phyloP scores from a whole-genome alignment of 2,113 vertebrate genomes.

The Rhipidura dahli region DNA sequence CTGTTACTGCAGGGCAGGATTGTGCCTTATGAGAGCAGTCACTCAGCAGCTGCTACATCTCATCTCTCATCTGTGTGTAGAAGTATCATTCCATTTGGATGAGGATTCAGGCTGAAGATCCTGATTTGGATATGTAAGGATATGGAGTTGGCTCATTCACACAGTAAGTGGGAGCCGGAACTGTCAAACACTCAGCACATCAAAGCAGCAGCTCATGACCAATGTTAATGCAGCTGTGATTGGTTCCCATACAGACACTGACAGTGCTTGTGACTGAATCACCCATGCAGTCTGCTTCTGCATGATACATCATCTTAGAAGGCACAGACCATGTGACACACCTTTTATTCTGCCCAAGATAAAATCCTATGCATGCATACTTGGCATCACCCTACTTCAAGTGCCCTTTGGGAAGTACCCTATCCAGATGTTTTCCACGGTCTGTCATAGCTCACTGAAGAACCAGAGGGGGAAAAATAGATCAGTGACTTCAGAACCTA shows the following conservation, averaged over 20 bases:
- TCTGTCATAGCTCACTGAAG: background rate
- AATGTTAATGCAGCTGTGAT: background rate
- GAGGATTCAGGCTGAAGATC: background rate
- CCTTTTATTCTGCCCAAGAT: background rate
- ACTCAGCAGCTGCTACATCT: background rate
- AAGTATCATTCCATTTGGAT: background rate
- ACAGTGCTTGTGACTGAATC: background rate
- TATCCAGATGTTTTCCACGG: background rate
- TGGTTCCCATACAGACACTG: background rate
- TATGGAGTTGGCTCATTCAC: background rate
- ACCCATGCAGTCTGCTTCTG: background rate
- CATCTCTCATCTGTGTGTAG: background rate
- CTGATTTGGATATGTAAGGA: background rate
- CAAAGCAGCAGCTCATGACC: background rate
- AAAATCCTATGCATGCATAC: background rate
- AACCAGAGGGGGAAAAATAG: background rate
- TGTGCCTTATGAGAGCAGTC: background rate
- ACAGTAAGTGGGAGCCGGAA: background rate
- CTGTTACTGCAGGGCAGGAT: background rate
- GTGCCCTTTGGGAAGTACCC: background rate
- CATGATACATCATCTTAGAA: background rate
- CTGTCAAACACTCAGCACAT: background rate
- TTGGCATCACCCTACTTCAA: background rate
- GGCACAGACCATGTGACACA: background rate
- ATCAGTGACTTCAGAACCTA: background rate